Conservation (phyloP, 2,888 invertebrate genomes). For the Hololepta plana region DNA sequence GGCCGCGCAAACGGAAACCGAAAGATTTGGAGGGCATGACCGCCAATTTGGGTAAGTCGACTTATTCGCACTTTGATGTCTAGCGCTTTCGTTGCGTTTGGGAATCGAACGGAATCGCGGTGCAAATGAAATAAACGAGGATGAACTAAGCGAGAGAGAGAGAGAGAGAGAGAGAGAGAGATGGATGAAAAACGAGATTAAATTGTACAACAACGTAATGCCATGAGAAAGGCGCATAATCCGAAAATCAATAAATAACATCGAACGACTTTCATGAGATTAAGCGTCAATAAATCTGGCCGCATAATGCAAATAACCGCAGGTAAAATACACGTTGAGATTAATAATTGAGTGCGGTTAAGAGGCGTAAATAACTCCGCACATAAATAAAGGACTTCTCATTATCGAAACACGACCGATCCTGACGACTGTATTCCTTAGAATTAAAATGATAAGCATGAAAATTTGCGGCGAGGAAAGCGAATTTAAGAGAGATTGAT, state of each 20-base stretch:
- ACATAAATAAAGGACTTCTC: conserved; percentile 10
- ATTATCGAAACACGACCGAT: no score
- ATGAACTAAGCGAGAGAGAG: no score
- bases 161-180: no score
- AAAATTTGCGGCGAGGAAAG: no score
- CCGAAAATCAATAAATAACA: conserved; percentile 11
- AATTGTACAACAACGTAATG: conserved; percentile 6
- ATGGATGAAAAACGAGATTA: no score
- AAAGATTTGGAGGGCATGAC: conserved; percentile 78
- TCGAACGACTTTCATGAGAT: conserved; percentile 10
- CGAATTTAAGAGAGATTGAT: no score
- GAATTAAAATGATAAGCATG: no score
- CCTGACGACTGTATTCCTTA: no score
- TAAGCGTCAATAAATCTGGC: conserved; percentile 10
- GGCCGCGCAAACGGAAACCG: conserved; percentile 83
- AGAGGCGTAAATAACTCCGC: conserved; percentile 9
- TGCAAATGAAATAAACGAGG: no score
- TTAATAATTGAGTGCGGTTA: conserved; percentile 10
- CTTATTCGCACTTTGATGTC: no score
- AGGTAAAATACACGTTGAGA: conserved; percentile 11
- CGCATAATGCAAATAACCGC: conserved; percentile 10
- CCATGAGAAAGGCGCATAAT: conserved; percentile 11
- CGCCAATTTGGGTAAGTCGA: conserved; percentile 63
- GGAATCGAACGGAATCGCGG: no score
- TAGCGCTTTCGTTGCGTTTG: no score